Evolutionary conservation across 2,797 vertebrate species (phyloP).

Genomic region (Sitta carolinensis): DNA sequence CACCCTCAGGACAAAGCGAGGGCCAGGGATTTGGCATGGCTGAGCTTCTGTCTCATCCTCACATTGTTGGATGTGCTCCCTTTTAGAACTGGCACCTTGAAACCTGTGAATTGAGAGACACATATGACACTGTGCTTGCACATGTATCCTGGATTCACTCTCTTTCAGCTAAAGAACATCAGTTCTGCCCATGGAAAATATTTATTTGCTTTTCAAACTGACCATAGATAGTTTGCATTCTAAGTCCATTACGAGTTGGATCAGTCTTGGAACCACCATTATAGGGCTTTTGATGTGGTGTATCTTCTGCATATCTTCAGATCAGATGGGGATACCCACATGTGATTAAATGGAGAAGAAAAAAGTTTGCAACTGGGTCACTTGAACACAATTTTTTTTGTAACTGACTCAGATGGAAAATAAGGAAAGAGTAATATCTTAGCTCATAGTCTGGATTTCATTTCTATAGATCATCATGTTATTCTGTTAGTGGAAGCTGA

Average conservation of each 20-base stretch:
- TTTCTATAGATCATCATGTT: slow-evolving; percentile 1
- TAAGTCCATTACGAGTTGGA: not conserved
- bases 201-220: not conserved
- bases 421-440: not conserved
- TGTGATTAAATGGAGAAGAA: not conserved
- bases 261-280: not conserved
- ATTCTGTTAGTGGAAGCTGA: slow-evolving; percentile 45
- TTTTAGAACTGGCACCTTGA: not conserved
- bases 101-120: not conserved
- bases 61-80: not conserved
- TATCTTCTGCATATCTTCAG: not conserved
- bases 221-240: not conserved
- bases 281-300: not conserved
- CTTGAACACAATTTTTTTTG: not conserved
- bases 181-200: not conserved
- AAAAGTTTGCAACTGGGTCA: not conserved
- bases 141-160: not conserved
- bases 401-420: slow-evolving; percentile 53
- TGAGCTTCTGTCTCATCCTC: not conserved
- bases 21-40: not conserved
- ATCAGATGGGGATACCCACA: not conserved
- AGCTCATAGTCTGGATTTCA: slow-evolving; percentile 40
- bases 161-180: not conserved
- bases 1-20: not conserved
- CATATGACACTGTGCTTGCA: not conserved